These are phyloP conservation scores for Prorops nasuta DNA, from an alignment of 1,140 invertebrate genomes.

Conservation along the genomic window DNA sequence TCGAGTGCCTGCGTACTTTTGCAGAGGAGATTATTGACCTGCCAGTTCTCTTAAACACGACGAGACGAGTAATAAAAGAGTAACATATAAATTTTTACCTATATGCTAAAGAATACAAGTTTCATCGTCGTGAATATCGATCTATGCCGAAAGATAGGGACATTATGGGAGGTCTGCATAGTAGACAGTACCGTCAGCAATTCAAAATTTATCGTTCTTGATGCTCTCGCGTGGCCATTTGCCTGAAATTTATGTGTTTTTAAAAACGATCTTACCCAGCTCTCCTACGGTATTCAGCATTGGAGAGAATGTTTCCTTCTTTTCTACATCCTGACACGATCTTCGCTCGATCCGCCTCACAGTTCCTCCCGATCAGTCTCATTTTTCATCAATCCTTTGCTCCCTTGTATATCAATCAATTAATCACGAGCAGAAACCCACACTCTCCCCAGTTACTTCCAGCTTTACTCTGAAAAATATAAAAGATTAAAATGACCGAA, in stretches of 20 bases:
- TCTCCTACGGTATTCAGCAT: too few species aligned
- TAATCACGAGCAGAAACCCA: background rate
- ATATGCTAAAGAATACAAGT: too few species aligned
- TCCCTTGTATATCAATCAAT: background rate
- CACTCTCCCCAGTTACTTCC: too few species aligned
- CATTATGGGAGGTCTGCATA: background rate
- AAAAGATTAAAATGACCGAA: too few species aligned
- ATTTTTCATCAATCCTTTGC: background rate
- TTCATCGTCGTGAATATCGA: too few species aligned
- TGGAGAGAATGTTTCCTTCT: background rate
- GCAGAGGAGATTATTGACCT: too few species aligned
- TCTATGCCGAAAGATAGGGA: too few species aligned
- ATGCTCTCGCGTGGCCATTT: slow-evolving; percentile 46
- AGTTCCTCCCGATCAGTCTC: background rate
- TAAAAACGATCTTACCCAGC: slow-evolving; percentile 36
- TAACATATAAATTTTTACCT: too few species aligned
- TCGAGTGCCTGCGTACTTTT: too few species aligned
- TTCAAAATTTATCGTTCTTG: slow-evolving; percentile 53
- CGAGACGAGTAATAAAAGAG: background rate
- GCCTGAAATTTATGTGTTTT: slow-evolving; percentile 57
- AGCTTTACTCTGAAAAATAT: too few species aligned
- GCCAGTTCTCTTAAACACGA: background rate
- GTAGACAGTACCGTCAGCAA: slow-evolving; percentile 36
- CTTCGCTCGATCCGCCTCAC: slow-evolving; percentile 23
- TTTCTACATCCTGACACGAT: slow-evolving; percentile 27